Conservation (phyloP, 2,888 invertebrate species). For the Malthinus seriepunctatus region DNA sequence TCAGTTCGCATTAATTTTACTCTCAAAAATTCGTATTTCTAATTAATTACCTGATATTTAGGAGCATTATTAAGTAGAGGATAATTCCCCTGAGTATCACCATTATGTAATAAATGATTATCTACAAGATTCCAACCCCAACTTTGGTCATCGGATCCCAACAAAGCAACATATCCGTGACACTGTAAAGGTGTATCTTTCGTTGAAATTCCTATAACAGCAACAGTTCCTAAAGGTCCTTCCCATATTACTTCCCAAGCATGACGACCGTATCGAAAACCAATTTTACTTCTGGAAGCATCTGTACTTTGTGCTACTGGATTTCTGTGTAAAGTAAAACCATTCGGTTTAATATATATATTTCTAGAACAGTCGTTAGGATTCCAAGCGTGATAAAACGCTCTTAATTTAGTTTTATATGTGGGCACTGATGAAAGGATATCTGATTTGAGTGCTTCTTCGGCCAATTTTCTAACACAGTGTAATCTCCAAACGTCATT, state of each 20-base stretch:
- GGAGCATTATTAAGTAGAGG: conserved; percentile 94
- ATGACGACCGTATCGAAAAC: conserved; percentile 89
- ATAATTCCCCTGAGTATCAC: conserved; percentile 92
- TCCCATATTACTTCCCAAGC: conserved; percentile 99
- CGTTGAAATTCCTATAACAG: conserved; percentile 94
- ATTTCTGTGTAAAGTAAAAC: conserved; percentile 96
- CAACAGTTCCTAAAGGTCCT: conserved; percentile 97
- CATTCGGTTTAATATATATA: conserved; percentile 94
- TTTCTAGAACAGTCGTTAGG: conserved; percentile 96
- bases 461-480: conserved; percentile 83
- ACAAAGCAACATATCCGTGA: conserved; percentile 91
- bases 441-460: conserved; percentile 88
- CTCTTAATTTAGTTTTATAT: conserved; percentile 91
- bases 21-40: conserved; percentile 4
- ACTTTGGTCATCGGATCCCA: conserved; percentile 95
- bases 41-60: conserved; percentile 82
- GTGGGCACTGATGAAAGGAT: conserved; percentile 85
- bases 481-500: conserved; percentile 94
- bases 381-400: conserved; percentile 96
- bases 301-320: conserved; percentile 99
- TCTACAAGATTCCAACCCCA: conserved; percentile 99
- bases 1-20: background rate
- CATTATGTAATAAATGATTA: conserved; percentile 95
- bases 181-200: conserved; percentile 92
- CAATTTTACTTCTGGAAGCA: conserved; percentile 87